Evolutionary conservation across 2,888 invertebrate genomes (phyloP), one percentile per base, ranked within the genome.

Genomic region (Amphipyra berbera): DNA sequence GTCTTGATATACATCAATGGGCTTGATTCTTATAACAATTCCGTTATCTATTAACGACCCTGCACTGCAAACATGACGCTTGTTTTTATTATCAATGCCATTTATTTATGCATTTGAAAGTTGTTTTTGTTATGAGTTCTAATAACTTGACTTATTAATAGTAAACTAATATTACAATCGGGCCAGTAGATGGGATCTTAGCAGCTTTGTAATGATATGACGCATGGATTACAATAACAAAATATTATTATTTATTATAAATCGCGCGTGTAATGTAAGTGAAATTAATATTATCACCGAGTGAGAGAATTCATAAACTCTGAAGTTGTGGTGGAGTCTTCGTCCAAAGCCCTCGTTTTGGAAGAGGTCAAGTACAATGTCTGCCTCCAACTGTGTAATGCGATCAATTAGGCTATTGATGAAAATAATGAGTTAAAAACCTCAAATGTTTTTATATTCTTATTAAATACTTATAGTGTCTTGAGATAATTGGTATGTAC

Each of bases 71-170:
- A 9, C 2, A 33, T 68, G 63, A 61, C 38, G 42, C 2, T 15
- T 68, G 38, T 49, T 69, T 68, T 48, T 60, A 27, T 21, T 21
- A 44, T 48, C 33, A 13, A 13, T 37, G 48, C n/a, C 7, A 6
- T 40, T 33, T 69, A 13, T 61, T 44, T 48, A 15, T 5, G 21
- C 30, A 21, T 3, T 2, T 30, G 30, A 30, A 30, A 7, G 7
- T 30, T 30, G 30, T 30, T 30, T 21, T 44, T 21, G 8, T 14
- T 65, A 65, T 62, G 30, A 27, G 40, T n/a, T 14, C n/a, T 35
- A 15, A 21, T n/a, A 12, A 35, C 9, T 59, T 35, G 9, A 27
- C 14, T 35, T 47, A 30, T 30, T 30, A 44, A 49, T 33, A 62
- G 37, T 47, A 47, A 65, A 62, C 30, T 50, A 33, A 15, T 42